Conservation (phyloP, 2,113 vertebrate species). For the Tetrao urogallus region DNA sequence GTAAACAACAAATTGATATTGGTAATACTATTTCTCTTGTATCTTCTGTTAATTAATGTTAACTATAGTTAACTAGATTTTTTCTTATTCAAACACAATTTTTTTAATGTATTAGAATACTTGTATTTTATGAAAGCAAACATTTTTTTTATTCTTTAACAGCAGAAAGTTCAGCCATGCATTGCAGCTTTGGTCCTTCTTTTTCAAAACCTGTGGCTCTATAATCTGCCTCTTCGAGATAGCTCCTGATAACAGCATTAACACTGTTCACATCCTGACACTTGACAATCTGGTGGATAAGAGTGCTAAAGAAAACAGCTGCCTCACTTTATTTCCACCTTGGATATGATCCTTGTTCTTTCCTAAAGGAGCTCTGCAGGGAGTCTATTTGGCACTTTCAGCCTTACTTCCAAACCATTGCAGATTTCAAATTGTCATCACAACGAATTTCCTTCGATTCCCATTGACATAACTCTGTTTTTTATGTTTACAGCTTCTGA, state of each 20-base stretch:
- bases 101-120: not conserved
- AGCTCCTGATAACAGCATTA: not conserved
- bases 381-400: not conserved
- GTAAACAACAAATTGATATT: not conserved
- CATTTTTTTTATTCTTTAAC: not conserved
- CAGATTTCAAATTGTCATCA: not conserved
- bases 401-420: not conserved
- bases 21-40: not conserved
- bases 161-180: not conserved
- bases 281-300: not conserved
- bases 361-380: not conserved
- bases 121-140: not conserved
- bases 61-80: not conserved
- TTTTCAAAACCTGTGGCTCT: not conserved
- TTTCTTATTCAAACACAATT: not conserved
- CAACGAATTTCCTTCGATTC: not conserved
- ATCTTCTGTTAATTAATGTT: not conserved
- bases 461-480: not conserved
- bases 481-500: fast-evolving
- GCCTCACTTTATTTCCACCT: not conserved
- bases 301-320: not conserved
- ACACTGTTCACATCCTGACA: not conserved
- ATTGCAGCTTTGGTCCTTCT: not conserved
- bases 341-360: not conserved
- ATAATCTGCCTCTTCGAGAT: not conserved